Evolutionary conservation across 2,888 invertebrate genomes (phyloP).

Genomic region (Mesochorus sp.): DNA sequence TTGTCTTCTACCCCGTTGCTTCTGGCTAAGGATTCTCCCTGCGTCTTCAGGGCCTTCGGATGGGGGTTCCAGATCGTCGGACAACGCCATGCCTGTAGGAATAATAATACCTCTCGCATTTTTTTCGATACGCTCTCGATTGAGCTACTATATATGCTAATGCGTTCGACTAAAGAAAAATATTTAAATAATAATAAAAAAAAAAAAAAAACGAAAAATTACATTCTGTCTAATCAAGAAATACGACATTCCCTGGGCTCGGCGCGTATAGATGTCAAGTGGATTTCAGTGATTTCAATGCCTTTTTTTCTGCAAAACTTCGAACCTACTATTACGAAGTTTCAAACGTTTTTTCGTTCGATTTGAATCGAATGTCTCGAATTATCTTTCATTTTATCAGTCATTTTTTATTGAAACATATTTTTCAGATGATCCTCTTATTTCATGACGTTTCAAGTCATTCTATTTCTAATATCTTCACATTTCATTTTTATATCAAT

Average conservation of each 20-base stretch:
- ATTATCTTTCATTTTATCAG: no score
- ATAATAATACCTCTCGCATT: conserved; percentile 31
- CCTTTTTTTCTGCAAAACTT: not conserved
- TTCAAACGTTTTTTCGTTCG: no score
- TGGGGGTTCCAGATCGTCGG: conserved; percentile 37
- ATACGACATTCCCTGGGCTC: conserved; percentile 4
- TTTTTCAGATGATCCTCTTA: no score
- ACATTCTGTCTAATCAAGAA: conserved; percentile 15
- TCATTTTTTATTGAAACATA: no score
- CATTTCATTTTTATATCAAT: no score
- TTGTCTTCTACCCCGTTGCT: conserved; percentile 49
- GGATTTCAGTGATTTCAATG: not conserved
- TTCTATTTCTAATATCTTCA: no score
- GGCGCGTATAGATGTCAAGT: not conserved
- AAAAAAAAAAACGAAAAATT: no score
- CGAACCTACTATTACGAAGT: no score
- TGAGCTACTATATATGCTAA: conserved; percentile 35
- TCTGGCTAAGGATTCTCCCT: conserved; percentile 41
- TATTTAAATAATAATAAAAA: not conserved
- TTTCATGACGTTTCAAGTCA: no score
- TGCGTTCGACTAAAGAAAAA: not conserved
- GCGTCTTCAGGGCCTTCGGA: conserved; percentile 6
- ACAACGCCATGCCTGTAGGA: conserved; percentile 7
- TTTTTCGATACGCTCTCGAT: conserved; percentile 35
- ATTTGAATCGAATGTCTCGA: no score